These are phyloP conservation scores for Trissolcus japonicus DNA, from an alignment of 2,888 invertebrate species.

Conservation along the genomic window DNA sequence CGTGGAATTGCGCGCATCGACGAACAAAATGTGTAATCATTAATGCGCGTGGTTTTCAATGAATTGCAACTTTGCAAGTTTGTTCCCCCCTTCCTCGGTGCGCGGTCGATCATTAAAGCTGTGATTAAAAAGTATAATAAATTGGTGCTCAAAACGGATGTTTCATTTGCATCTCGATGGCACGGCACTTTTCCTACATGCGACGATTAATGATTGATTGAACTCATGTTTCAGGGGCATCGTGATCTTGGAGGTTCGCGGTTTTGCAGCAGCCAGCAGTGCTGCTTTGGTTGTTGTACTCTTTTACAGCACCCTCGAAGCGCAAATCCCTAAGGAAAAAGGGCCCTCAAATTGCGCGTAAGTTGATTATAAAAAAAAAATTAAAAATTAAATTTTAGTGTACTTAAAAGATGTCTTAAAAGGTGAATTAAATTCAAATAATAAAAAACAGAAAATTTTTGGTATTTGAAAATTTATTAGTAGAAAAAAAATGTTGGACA, in stretches of 20 bases:
- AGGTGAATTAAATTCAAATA: no score
- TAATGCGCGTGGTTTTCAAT: slow-evolving; percentile 50
- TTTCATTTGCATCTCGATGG: slow-evolving; percentile 46
- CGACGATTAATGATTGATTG: neutral
- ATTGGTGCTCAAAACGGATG: slow-evolving; percentile 43
- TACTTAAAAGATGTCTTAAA: no score
- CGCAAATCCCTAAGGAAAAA: slow-evolving; percentile 66
- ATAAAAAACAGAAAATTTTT: no score
- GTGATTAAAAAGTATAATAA: slow-evolving; percentile 60
- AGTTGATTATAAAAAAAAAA: slow-evolving; percentile 9
- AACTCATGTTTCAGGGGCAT: slow-evolving; percentile 64
- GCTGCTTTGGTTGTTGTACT: slow-evolving; percentile 71
- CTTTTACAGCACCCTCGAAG: slow-evolving; percentile 71
- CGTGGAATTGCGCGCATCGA: no score
- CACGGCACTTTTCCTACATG: slow-evolving; percentile 28
- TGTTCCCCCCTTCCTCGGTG: slow-evolving; percentile 41
- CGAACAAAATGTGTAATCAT: slow-evolving; percentile 32
- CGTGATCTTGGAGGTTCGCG: slow-evolving; percentile 70
- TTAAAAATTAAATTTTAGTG: no score
- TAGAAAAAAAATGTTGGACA: no score
- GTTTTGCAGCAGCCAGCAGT: slow-evolving; percentile 74
- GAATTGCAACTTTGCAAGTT: slow-evolving; percentile 61
- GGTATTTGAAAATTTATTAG: no score
- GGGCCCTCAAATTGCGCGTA: slow-evolving; percentile 35
- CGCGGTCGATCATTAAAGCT: slow-evolving; percentile 50